phyloP scores from a whole-genome alignment of 2,797 vertebrate genomes.

The Sebastiscus albofasciatus region DNA sequence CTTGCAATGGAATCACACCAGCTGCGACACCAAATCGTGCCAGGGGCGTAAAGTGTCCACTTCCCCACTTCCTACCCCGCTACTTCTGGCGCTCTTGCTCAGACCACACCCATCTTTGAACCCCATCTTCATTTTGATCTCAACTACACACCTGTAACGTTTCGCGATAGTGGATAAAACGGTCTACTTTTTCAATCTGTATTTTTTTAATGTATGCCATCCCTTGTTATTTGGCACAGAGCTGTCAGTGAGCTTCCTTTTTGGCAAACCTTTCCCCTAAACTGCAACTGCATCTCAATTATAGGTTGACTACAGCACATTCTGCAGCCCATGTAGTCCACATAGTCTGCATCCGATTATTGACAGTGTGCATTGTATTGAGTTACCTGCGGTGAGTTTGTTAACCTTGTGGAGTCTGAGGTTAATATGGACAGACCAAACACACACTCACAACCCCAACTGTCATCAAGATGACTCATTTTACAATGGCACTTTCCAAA shows the following conservation, averaged over 20 bases:
- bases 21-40: fast-evolving
- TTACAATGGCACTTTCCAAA: background rate
- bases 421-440: background rate
- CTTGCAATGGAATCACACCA: no score
- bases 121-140: no score
- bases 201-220: no score
- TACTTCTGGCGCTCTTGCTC: fast-evolving
- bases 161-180: no score
- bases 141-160: no score
- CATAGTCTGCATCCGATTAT: background rate
- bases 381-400: background rate
- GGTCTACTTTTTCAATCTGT: no score
- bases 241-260: no score
- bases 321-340: background rate
- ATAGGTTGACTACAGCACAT: no score
- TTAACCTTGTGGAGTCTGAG: background rate
- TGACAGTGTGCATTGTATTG: background rate
- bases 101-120: no score
- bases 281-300: background rate
- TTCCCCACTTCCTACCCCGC: no score
- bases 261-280: background rate
- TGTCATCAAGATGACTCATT: background rate
- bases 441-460: background rate
- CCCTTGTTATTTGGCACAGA: no score
- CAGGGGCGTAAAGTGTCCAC: background rate